Percentiles rank a stretch among this genome's conserved stretches.
These are phyloP conservation scores for Musca domestica DNA, from an alignment of 1,140 invertebrate genomes.

Conservation along the genomic window DNA sequence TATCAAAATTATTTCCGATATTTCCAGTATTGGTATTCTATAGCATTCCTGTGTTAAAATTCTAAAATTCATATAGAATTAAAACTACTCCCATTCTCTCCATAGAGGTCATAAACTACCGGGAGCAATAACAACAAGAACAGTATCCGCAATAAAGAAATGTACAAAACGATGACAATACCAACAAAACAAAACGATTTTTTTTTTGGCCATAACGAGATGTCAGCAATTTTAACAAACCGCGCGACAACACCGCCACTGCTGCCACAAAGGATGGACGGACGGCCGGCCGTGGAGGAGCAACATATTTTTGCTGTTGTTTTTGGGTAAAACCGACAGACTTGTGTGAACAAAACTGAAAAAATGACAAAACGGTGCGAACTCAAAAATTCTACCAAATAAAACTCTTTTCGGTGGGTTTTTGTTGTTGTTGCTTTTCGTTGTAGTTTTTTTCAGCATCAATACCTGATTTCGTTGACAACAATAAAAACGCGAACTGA, in stretches of 20 bases:
- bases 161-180: conserved; percentile 15
- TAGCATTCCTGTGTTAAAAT: too few species aligned
- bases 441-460: too few species aligned
- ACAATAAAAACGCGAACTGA: too few species aligned
- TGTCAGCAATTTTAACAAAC: conserved; percentile 3
- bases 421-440: too few species aligned
- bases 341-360: background rate
- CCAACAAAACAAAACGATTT: conserved; percentile 22
- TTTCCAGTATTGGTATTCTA: too few species aligned
- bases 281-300: background rate
- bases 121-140: background rate
- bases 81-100: too few species aligned
- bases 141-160: background rate
- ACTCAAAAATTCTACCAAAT: conserved; percentile 2
- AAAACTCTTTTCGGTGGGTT: too few species aligned
- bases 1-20: too few species aligned
- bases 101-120: background rate
- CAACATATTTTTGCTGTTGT: background rate
- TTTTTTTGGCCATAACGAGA: conserved; percentile 7
- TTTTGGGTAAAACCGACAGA: too few species aligned
- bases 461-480: too few species aligned
- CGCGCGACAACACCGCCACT: conserved; percentile 6
- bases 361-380: conserved; percentile 19
- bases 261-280: background rate
- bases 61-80: too few species aligned